Percentiles rank a stretch among this genome's conserved stretches.
Conservation (phyloP, 2,113 vertebrate species). For the Chlorodrepanis virens region DNA sequence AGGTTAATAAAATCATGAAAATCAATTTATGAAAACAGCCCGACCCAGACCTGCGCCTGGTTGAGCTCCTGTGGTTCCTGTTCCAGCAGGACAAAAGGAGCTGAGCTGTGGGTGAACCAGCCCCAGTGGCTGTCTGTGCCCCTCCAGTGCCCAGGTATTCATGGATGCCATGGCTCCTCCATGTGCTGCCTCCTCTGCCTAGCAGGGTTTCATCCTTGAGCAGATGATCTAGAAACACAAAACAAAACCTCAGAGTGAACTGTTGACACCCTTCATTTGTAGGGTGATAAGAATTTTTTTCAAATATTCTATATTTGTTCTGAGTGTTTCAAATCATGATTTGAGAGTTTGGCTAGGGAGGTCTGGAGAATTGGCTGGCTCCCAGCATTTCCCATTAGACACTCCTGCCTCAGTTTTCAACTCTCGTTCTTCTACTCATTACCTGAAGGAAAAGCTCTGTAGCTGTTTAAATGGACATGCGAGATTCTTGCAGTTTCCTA, state of each 20-base stretch:
- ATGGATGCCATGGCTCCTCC: background rate
- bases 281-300: background rate
- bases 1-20: background rate
- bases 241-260: background rate
- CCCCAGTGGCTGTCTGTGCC: fast-evolving
- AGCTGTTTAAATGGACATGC: background rate
- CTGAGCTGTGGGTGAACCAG: background rate
- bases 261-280: background rate
- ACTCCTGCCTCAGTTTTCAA: background rate
- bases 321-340: background rate
- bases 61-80: background rate
- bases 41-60: fast-evolving
- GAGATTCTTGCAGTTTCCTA: background rate
- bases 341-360: background rate
- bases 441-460: background rate
- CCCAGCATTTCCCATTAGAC: background rate
- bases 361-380: background rate
- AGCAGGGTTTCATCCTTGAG: background rate
- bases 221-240: background rate
- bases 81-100: background rate
- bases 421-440: background rate
- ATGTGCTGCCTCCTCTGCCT: background rate
- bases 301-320: background rate
- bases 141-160: background rate
- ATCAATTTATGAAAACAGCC: background rate